Conservation (phyloP, 35 echinoderm and acorn worm species). For the Stichopus chloronotus region DNA sequence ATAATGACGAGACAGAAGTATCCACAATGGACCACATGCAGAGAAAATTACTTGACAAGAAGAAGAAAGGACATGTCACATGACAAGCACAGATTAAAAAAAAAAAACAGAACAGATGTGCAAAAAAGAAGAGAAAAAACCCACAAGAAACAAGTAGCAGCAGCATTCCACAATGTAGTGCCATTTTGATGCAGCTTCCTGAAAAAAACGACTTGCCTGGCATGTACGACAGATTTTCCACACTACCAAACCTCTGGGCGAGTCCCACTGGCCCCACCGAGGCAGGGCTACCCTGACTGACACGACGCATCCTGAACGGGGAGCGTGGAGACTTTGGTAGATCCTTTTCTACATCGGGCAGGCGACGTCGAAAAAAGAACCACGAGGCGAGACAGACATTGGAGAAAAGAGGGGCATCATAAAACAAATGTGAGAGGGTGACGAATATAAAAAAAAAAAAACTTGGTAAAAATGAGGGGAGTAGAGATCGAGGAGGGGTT, state of each 20-base stretch:
- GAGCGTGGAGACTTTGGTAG: slow-evolving; percentile 68
- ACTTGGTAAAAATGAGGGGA: too few relatives aligned
- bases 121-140: not conserved
- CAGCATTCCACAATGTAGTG: slow-evolving; percentile 25
- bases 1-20: not conserved
- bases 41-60: not conserved
- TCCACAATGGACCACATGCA: not conserved
- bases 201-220: slow-evolving; percentile 85
- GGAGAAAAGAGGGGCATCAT: slow-evolving; percentile 26
- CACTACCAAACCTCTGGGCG: slow-evolving; percentile 87
- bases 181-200: not conserved
- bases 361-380: slow-evolving; percentile 3
- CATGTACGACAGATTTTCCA: slow-evolving; percentile 90
- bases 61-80: not conserved
- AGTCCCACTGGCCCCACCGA: slow-evolving; percentile 81
- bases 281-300: slow-evolving; percentile 92
- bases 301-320: slow-evolving; percentile 78
- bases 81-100: not conserved
- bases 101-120: not conserved
- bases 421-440: not conserved
- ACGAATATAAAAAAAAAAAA: not conserved
- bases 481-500: not conserved
- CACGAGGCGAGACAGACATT: not conserved
- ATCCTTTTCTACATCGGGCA: slow-evolving; percentile 65
- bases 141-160: not conserved